Conservation (phyloP, 1,140 invertebrate genomes). For the Nephila pilipes region DNA sequence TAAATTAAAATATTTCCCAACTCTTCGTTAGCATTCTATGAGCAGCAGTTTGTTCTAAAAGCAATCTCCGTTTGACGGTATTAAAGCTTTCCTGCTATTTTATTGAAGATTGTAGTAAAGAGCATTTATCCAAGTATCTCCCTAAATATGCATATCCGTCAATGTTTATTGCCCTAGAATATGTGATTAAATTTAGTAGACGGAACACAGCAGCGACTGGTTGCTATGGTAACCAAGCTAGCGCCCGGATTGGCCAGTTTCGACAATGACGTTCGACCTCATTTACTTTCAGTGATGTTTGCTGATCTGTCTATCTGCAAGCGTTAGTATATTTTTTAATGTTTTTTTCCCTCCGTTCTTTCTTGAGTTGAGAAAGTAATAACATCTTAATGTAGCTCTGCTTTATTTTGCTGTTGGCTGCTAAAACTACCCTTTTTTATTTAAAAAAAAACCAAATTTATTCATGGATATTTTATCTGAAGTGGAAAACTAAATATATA, state of each 20-base stretch:
- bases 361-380: slow-evolving; percentile 56
- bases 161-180: slow-evolving; percentile 75
- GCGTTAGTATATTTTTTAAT: slow-evolving; percentile 48
- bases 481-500: slow-evolving; percentile 49
- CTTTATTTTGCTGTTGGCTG: slow-evolving; percentile 56
- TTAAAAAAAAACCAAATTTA: slow-evolving; percentile 41
- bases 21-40: not conserved
- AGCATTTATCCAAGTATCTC: slow-evolving; percentile 73
- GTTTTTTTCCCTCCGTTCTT: slow-evolving; percentile 29
- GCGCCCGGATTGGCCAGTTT: slow-evolving; percentile 67
- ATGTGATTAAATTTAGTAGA: slow-evolving; percentile 76
- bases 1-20: slow-evolving; percentile 56
- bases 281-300: slow-evolving; percentile 74
- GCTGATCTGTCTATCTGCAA: slow-evolving; percentile 74
- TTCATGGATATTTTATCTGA: slow-evolving; percentile 73
- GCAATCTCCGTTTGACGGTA: slow-evolving; percentile 50
- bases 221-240: slow-evolving; percentile 72
- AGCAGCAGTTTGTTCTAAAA: slow-evolving; percentile 40
- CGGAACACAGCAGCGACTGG: slow-evolving; percentile 46
- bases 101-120: slow-evolving; percentile 71
- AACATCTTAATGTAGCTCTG: slow-evolving; percentile 70
- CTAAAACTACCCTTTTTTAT: not conserved
- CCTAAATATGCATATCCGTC: slow-evolving; percentile 74
- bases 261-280: slow-evolving; percentile 75
- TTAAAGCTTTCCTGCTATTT: slow-evolving; percentile 72